Percentiles rank a stretch among this genome's conserved stretches.
Conservation (phyloP, 2,797 vertebrate genomes). For the Sebastes matsubarae region DNA sequence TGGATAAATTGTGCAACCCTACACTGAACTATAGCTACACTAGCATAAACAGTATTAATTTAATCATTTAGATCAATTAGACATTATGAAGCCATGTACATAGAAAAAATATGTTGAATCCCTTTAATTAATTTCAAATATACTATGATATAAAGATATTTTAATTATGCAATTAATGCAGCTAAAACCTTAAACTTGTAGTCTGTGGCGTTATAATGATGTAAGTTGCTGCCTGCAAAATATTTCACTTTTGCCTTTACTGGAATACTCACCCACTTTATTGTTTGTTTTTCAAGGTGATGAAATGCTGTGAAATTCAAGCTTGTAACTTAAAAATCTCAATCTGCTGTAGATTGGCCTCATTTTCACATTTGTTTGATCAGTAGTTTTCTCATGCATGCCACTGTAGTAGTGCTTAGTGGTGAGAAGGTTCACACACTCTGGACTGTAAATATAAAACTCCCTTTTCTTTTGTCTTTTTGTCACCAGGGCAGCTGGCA, state of each 20-base stretch:
- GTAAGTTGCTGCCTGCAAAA: neutral
- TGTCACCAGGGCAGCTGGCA: slow-evolving; percentile 8
- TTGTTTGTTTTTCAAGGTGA: neutral
- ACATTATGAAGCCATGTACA: neutral
- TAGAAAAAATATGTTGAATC: neutral
- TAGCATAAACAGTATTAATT: neutral
- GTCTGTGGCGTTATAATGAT: neutral
- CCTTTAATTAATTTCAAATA: neutral
- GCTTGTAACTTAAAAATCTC: neutral
- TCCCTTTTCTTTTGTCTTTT: slow-evolving; percentile 7
- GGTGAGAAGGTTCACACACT: neutral
- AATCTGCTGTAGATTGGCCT: neutral
- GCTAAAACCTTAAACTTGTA: neutral
- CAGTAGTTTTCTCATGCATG: neutral
- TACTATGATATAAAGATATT: neutral
- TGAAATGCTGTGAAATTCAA: neutral
- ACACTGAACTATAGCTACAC: neutral
- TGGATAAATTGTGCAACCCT: neutral
- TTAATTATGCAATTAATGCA: neutral
- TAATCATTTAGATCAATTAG: neutral
- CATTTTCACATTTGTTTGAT: neutral
- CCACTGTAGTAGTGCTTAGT: neutral
- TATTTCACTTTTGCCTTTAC: neutral
- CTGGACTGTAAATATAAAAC: neutral
- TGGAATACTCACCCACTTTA: neutral